Evolutionary conservation across 2,113 vertebrate genomes (phyloP).

Genomic region (Myocastor coypus): DNA sequence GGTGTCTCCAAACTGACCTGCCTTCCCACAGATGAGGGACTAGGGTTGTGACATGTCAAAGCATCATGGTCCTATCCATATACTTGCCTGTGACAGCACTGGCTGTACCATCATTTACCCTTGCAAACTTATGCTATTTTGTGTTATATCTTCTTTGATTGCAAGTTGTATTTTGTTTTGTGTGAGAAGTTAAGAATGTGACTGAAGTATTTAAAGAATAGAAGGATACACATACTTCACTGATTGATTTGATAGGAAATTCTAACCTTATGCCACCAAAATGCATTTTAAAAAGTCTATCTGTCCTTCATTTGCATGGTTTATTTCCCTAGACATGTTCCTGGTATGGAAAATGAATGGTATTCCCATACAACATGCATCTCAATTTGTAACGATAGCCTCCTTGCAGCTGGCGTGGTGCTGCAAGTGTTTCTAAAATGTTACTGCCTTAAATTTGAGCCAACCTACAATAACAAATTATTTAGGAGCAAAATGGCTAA

Average conservation of each 20-base stretch:
- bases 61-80: not conserved
- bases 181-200: slow-evolving; percentile 20
- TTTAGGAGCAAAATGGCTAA: slow-evolving; percentile 81
- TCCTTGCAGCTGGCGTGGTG: slow-evolving; percentile 85
- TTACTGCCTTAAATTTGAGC: slow-evolving; percentile 84
- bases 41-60: not conserved
- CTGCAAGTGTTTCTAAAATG: slow-evolving; percentile 86
- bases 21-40: not conserved
- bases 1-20: not conserved
- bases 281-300: slow-evolving; percentile 63
- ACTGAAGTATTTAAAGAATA: slow-evolving; percentile 47
- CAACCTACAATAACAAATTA: slow-evolving; percentile 86
- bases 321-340: slow-evolving; percentile 81
- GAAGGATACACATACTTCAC: slow-evolving; percentile 70
- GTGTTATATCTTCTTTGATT: slow-evolving; percentile 65
- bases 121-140: not conserved
- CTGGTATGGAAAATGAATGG: slow-evolving; percentile 85
- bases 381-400: slow-evolving; percentile 87
- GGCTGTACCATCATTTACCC: not conserved
- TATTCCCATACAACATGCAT: slow-evolving; percentile 85
- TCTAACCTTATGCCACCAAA: slow-evolving; percentile 53
- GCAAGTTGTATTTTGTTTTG: slow-evolving; percentile 46
- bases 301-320: slow-evolving; percentile 75
- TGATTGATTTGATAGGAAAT: slow-evolving; percentile 69
- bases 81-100: not conserved